Evolutionary conservation across 1,140 invertebrate genomes (phyloP).

Genomic region (Temnothorax longispinosus): DNA sequence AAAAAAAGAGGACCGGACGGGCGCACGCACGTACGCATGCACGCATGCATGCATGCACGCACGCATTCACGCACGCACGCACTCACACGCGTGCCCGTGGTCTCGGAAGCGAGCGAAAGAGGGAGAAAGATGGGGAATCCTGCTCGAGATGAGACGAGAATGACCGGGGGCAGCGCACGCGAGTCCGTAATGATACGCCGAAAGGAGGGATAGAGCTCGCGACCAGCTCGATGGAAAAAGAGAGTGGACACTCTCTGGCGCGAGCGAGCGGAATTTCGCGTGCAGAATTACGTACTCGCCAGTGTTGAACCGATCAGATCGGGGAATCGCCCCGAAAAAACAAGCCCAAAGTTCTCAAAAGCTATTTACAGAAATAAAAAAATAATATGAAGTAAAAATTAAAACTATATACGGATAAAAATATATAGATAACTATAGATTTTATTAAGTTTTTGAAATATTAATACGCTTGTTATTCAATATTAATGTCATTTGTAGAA

Average conservation of each 20-base stretch:
- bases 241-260: conserved; percentile 68
- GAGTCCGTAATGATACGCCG: conserved; percentile 84
- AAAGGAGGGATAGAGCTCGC: conserved; percentile 69
- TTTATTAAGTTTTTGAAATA: background rate
- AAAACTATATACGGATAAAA: background rate
- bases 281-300: conserved; percentile 29
- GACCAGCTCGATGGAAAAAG: conserved; percentile 68
- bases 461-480: background rate
- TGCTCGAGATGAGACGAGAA: conserved; percentile 82
- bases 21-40: conserved; percentile 34
- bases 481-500: background rate
- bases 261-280: conserved; percentile 60
- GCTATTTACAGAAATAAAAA: background rate
- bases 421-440: background rate
- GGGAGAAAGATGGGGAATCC: conserved; percentile 63
- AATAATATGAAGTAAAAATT: background rate
- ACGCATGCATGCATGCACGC: background rate
- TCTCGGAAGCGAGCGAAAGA: conserved; percentile 56
- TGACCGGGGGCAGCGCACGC: conserved; percentile 85
- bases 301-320: conserved; percentile 3
- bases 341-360: background rate
- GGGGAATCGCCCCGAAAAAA: background rate
- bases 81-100: background rate
- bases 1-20: conserved; percentile 64
- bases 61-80: background rate